Conservation (phyloP, 2,113 vertebrate species). For the Cavia aperea region DNA sequence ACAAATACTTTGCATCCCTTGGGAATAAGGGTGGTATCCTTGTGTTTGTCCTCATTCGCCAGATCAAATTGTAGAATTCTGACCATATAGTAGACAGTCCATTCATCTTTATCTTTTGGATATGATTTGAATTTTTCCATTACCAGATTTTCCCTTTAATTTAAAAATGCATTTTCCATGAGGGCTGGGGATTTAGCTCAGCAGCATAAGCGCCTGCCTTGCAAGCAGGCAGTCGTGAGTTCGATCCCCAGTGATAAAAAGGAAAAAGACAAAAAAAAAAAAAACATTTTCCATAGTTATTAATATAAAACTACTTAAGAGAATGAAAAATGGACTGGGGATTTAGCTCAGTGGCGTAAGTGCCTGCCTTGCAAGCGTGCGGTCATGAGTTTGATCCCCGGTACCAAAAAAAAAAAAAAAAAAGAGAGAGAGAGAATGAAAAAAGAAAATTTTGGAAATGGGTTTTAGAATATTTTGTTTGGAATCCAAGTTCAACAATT, state of each 20-base stretch:
- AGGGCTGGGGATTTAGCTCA: no score
- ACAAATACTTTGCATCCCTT: not conserved
- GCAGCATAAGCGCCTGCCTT: no score
- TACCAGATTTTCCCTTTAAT: conserved; percentile 10
- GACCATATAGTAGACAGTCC: not conserved
- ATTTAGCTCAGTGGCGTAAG: no score
- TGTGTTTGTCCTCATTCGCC: not conserved
- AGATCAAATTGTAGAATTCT: not conserved
- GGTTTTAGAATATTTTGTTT: not conserved
- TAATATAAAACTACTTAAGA: conserved; percentile 25
- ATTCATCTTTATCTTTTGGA: conserved; percentile 29
- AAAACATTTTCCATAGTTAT: not conserved
- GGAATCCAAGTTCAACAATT: not conserved
- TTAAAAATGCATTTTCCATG: conserved; percentile 35
- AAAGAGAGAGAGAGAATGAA: conserved; percentile 11
- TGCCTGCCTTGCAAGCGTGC: no score
- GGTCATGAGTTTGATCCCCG: no score
- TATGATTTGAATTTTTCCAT: conserved; percentile 39
- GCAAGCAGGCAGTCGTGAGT: no score
- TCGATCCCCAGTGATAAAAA: no score
- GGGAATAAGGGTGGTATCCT: not conserved
- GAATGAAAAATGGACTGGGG: not conserved
- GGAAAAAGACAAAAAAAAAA: no score
- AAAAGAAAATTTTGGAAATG: not conserved
- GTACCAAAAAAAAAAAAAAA: no score